Base-by-base conservation (phyloP, 1,140 invertebrate genomes). In the Magallana gigas region DNA sequence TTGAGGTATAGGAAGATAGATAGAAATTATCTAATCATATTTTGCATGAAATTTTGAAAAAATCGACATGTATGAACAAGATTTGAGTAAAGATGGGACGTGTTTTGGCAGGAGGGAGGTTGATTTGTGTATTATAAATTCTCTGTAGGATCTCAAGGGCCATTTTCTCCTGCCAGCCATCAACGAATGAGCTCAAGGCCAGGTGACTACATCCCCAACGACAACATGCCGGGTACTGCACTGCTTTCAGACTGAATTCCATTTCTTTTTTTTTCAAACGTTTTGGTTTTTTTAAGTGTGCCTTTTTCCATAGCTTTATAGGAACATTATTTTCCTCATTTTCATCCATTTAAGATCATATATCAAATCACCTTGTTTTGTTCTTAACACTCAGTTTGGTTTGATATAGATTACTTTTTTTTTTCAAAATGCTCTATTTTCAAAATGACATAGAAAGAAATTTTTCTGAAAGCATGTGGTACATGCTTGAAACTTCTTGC, bases 111-210 rank as follows among this genome's bases (percentile, higher is more conserved):
- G 68, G 68, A 76, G 68, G 68, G 68, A 11, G 9, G 23, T 76
- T 76, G 68, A 76, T 29, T 76, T 18, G 16, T 64, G 62, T 76
- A 48, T 76, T 76, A 76, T 76, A 11, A 76, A 36, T 76, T 76
- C 68, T 76, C 68, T 76, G 68, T 76, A 95, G 95, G 95, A 93
- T 95, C 95, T 90, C 94, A 94, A 93, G 95, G 95, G 90, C 95
- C 95, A 91, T 95, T 95, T 93, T 95, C 95, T 90, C 95, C 95
- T 85, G 95, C 95, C 91, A 95, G 95, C 92, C 95, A 95, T 93
- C 89, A 93, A 89, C 91, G 94, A 91, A 93, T 92, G n/a, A 86
- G 85, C 87, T 90, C 93, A 60, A 87, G 93, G 92, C 92, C 92
- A 94, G 93, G 93, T 94, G 91, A 93, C 87, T 88, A 85, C 84